A percentile compares a stretch with the other conserved stretches of the same genome.
Evolutionary conservation across 2,797 vertebrate genomes (phyloP).

Genomic region (Gambelia wislizenii): DNA sequence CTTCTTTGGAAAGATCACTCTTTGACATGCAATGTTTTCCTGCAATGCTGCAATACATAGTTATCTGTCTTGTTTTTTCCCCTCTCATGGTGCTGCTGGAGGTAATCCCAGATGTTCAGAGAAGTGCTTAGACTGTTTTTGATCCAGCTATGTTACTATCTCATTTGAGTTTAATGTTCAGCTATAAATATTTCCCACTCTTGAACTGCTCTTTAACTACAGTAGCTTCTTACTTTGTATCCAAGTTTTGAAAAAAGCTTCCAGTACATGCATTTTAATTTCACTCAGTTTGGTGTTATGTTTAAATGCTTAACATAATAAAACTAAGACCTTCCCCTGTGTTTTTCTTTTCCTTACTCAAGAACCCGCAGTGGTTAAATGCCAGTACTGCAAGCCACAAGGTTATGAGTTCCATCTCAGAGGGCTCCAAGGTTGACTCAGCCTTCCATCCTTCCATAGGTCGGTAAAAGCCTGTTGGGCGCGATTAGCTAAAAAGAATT

Average conservation of each 20-base stretch:
- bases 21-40: background rate
- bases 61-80: background rate
- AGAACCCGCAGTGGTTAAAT: no score
- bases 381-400: no score
- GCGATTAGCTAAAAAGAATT: no score
- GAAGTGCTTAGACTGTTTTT: background rate
- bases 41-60: background rate
- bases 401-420: no score
- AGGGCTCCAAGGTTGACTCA: no score
- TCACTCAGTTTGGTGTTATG: background rate
- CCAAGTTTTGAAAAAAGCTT: background rate
- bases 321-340: background rate
- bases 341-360: background rate
- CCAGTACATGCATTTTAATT: background rate
- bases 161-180: slow-evolving; percentile 13
- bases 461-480: no score
- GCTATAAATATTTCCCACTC: background rate
- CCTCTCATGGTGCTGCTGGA: background rate
- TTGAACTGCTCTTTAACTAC: background rate
- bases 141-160: background rate
- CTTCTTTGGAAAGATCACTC: background rate
- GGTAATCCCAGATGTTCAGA: background rate
- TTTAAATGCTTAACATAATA: background rate
- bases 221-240: background rate
- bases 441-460: no score